phyloP scores from a whole-genome alignment of 2,888 invertebrate genomes.

The Lampropteryx suffumata region DNA sequence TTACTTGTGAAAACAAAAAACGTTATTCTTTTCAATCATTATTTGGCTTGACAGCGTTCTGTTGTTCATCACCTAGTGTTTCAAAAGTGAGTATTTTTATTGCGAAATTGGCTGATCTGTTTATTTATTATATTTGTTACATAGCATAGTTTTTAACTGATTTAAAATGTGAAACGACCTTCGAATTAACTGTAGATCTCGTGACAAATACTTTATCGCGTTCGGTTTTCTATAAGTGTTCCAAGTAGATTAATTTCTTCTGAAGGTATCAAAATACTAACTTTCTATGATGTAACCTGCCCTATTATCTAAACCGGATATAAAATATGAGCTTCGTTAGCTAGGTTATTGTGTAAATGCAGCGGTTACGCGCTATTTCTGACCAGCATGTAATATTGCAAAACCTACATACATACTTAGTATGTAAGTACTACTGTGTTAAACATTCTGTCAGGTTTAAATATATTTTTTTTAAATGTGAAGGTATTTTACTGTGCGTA shows the following conservation, averaged over 20 bases:
- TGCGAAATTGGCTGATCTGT: constrained; percentile 7
- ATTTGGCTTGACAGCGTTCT: too few relatives aligned
- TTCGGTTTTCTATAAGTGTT: not conserved
- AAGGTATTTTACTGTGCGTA: too few relatives aligned
- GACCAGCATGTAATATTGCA: too few relatives aligned
- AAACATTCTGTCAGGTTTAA: too few relatives aligned
- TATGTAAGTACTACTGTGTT: too few relatives aligned
- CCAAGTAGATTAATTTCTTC: not conserved
- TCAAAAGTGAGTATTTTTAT: constrained; percentile 24
- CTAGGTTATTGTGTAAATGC: constrained; percentile 6
- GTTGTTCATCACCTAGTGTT: not conserved
- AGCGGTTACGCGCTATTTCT: not conserved
- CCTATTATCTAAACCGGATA: constrained; percentile 5
- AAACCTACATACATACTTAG: too few relatives aligned
- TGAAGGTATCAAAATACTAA: not conserved
- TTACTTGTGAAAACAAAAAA: too few relatives aligned
- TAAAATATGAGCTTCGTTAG: not conserved
- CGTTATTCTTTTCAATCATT: too few relatives aligned
- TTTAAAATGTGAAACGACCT: constrained; percentile 17
- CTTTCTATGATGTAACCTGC: constrained; percentile 18
- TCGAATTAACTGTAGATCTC: constrained; percentile 13
- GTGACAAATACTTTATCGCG: too few relatives aligned
- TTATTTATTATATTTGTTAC: constrained; percentile 24
- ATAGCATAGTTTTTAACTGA: constrained; percentile 1
- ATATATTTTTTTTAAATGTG: too few relatives aligned